Evolutionary conservation across 1,140 invertebrate species (phyloP), one percentile per base, ranked within the genome.

Genomic region (Bilobella aurantiaca): DNA sequence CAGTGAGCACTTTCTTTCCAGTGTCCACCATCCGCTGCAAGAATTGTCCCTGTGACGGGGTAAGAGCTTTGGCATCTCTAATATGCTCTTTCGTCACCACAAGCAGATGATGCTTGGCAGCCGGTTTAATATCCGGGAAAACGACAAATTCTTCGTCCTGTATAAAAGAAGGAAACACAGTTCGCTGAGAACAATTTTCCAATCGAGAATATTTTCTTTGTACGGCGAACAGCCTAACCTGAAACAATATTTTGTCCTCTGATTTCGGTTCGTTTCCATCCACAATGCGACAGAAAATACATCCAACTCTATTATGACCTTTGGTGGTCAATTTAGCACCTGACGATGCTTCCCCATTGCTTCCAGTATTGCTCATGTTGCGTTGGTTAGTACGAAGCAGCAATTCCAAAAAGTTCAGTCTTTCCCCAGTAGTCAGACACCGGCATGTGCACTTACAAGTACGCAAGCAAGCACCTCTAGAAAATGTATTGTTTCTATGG

Each of bases 101-200:
- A 42, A 95, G 81, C 75, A 87, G 87, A 77, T 96, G 92, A 78
- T 88, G 84, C 23, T 81, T 82, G 0, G 89, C 83, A 0, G 86
- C 90, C 21, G 92, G 91, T 75, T 84, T 84, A 34, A 93, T 93
- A 75, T 94, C 91, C 62, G 83, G 83, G 74, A 95, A 91, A 31
- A 89, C 86, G 18, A 87, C 82, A 49, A 89, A 77, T 59, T 87
- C 81, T 1, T 91, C 86, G 74, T 91, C 87, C 83, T 93, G 81
- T 71, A 80, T 64, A 80, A 75, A 69, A 84, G 53, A 65, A 53
- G 21, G 14, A 14, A 53, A 18, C 25, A 64, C 34, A 1, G 12
- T 28, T 62, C 27, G 69, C 25, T 58, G 31, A 60, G 27, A 28
- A 68, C 25, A n/a, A 25, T 23, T n/a, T 21, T 37, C 23, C 65